Evolutionary conservation across 2,888 invertebrate genomes (phyloP).

Genomic region (Actias luna): DNA sequence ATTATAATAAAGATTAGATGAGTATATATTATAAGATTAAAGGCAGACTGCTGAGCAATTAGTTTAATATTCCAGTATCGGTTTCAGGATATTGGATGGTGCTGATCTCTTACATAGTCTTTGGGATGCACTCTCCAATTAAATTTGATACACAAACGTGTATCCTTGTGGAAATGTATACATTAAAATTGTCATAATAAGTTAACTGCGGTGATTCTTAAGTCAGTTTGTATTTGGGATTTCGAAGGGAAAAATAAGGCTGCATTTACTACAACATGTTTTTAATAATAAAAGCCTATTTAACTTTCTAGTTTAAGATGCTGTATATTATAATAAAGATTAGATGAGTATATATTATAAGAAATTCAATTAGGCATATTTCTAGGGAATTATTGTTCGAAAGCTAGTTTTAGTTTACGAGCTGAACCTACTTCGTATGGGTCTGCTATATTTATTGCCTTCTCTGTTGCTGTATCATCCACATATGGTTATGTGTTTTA

Average conservation of each 20-base stretch:
- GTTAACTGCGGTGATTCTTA: background rate
- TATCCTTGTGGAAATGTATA: background rate
- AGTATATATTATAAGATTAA: background rate
- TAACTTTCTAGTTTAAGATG: too few relatives aligned
- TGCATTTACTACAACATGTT: too few relatives aligned
- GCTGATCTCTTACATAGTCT: conserved; percentile 13
- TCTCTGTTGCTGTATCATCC: too few relatives aligned
- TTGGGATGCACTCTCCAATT: conserved; percentile 7
- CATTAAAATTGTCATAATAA: background rate
- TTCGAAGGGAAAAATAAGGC: background rate
- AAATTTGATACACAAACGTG: background rate
- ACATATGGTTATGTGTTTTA: too few relatives aligned
- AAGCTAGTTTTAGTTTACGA: too few relatives aligned
- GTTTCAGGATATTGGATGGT: conserved; percentile 19
- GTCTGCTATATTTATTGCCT: too few relatives aligned
- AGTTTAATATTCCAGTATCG: conserved; percentile 27
- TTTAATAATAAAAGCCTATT: too few relatives aligned
- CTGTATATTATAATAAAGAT: too few relatives aligned
- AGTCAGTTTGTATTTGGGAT: background rate
- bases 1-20: too few relatives aligned
- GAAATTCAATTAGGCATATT: background rate
- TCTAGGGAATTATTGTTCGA: conserved; percentile 25
- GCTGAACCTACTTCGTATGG: too few relatives aligned
- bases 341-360: too few relatives aligned
- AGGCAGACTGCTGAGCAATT: conserved; percentile 21